Evolutionary conservation across 2,797 vertebrate genomes (phyloP).

Genomic region (Hoplostethus atlanticus): DNA sequence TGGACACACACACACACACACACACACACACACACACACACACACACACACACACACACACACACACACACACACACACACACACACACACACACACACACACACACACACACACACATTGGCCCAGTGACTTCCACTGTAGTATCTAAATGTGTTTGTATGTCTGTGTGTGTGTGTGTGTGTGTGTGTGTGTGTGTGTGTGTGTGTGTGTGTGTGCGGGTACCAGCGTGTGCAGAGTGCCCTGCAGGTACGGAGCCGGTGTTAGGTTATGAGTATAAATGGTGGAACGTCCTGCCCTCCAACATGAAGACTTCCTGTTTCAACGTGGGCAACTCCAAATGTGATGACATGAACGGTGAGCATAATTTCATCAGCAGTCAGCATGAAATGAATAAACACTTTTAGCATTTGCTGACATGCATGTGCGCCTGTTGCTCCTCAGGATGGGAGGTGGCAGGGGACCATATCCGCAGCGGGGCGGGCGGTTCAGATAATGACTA

Average conservation of each 20-base stretch:
- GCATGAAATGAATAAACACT: too few species aligned
- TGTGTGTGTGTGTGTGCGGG: constrained; percentile 10
- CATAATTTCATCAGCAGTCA: too few species aligned
- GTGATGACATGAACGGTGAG: constrained; percentile 97
- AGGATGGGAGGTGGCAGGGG: constrained; percentile 98
- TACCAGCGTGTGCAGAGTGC: constrained; percentile 89
- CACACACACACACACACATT: background rate
- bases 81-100: too few species aligned
- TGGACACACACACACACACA: too few species aligned
- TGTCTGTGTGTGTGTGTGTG: background rate
- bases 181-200: constrained; percentile 11
- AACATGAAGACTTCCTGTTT: constrained; percentile 99
- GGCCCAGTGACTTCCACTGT: background rate
- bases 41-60: too few species aligned
- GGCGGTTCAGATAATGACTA: constrained; percentile 97
- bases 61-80: too few species aligned
- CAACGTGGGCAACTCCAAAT: constrained; percentile 96
- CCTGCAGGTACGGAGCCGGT: constrained; percentile 95
- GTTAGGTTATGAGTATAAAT: constrained; percentile 95
- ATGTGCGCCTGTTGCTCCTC: constrained; percentile 18
- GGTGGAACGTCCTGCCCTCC: constrained; percentile 96
- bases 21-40: too few species aligned
- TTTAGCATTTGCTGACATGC: background rate
- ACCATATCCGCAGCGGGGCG: constrained; percentile 92
- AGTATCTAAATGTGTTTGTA: constrained; percentile 14